phyloP scores from a whole-genome alignment of 2,888 invertebrate species.

The Heliconius aoede region DNA sequence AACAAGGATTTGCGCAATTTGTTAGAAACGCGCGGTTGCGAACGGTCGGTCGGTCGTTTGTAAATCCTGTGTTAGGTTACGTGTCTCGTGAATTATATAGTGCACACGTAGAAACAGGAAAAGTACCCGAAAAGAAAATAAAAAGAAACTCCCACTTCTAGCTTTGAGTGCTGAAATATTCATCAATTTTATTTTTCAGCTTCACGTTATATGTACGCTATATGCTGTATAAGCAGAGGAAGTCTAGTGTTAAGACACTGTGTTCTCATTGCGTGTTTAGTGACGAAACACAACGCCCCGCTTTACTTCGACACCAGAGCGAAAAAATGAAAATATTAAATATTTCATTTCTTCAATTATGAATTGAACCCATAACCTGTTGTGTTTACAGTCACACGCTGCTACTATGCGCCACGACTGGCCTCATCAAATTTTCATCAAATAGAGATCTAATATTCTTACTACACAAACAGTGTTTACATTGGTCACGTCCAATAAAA shows the following conservation, averaged over 20 bases:
- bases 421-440: constrained; percentile 36
- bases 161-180: constrained; percentile 39
- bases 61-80: constrained; percentile 39
- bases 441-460: constrained; percentile 35
- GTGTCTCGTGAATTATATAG: constrained; percentile 36
- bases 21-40: constrained; percentile 46
- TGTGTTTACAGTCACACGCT: no score
- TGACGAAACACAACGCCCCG: no score
- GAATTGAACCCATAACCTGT: no score
- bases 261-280: no score
- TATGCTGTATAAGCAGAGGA: no score
- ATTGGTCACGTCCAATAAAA: constrained; percentile 42
- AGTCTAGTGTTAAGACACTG: no score
- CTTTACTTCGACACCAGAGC: no score
- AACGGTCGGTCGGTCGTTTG: constrained; percentile 44
- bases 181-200: constrained; percentile 8
- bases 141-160: constrained; percentile 29
- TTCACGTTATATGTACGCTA: no score
- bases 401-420: no score
- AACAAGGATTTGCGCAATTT: constrained; percentile 61
- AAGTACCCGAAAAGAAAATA: constrained; percentile 14
- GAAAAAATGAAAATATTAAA: no score
- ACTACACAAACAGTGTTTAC: constrained; percentile 36
- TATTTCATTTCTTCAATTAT: no score
- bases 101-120: constrained; percentile 30